A percentile compares a stretch with the other conserved stretches of the same genome.
Evolutionary conservation across 2,888 invertebrate genomes (phyloP).

Genomic region (Heliconius erato): DNA sequence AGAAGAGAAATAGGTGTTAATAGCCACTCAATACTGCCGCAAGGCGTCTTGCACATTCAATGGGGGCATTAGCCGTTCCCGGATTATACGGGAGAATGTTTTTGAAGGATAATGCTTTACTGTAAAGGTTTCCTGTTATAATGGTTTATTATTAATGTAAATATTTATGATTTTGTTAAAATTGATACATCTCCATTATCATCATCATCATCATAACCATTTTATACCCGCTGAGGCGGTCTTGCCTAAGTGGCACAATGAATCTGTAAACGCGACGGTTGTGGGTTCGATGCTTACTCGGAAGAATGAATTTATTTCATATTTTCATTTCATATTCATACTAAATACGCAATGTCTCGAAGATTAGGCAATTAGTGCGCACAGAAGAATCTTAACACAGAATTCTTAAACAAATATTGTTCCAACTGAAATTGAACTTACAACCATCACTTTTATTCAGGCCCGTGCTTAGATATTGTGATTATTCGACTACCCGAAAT

Average conservation of each 20-base stretch:
- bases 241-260: too few relatives aligned
- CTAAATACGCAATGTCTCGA: too few relatives aligned
- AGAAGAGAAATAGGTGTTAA: constrained; percentile 34
- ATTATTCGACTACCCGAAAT: background rate
- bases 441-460: background rate
- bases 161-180: constrained; percentile 8
- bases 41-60: constrained; percentile 39
- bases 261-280: too few relatives aligned
- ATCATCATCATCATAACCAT: background rate
- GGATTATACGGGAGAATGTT: constrained; percentile 10
- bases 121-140: background rate
- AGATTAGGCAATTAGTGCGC: too few relatives aligned
- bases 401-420: too few relatives aligned
- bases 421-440: background rate
- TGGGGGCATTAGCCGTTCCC: constrained; percentile 28
- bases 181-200: background rate
- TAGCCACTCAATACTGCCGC: constrained; percentile 32
- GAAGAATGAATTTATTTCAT: too few relatives aligned
- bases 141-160: constrained; percentile 4
- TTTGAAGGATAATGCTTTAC: constrained; percentile 17
- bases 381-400: too few relatives aligned
- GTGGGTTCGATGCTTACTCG: too few relatives aligned
- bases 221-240: too few relatives aligned
- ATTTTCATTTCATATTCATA: background rate
- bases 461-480: background rate